A percentile compares a stretch with the other conserved stretches of the same genome.
Conservation (phyloP, 2,113 vertebrate genomes). For the Cephalophus harveyi region DNA sequence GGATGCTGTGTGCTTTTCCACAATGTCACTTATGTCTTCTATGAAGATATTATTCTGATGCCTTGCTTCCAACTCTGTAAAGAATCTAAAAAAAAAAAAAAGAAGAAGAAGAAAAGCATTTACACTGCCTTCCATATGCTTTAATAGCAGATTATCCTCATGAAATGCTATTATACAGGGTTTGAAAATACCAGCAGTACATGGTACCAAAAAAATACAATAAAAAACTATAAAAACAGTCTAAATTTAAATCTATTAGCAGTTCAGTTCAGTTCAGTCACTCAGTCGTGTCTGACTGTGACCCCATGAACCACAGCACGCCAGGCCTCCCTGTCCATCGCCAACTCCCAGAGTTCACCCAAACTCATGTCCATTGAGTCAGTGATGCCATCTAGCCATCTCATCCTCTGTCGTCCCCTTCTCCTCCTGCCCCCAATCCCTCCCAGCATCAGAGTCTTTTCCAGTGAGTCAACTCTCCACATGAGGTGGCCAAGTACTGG, state of each 20-base stretch:
- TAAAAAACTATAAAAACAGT: background rate
- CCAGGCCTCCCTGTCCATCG: too few species aligned
- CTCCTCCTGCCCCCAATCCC: too few species aligned
- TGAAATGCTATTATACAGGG: background rate
- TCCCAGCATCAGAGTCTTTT: too few species aligned
- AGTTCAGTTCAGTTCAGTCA: too few species aligned
- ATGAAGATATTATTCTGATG: constrained; percentile 92
- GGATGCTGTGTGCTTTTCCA: constrained; percentile 87
- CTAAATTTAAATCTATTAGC: background rate
- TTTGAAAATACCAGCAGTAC: background rate
- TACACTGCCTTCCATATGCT: background rate
- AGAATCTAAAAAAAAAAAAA: constrained; percentile 85
- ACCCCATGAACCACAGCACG: too few species aligned
- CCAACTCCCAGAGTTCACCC: too few species aligned
- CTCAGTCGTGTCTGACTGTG: fast-evolving
- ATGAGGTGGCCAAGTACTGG: too few species aligned
- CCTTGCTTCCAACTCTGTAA: constrained; percentile 91
- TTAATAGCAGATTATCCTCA: background rate
- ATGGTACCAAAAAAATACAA: background rate
- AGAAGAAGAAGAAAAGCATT: background rate
- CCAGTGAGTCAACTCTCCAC: too few species aligned
- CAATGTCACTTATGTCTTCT: constrained; percentile 93
- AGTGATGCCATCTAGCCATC: too few species aligned
- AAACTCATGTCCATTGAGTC: too few species aligned
- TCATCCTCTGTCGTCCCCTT: too few species aligned